Conservation (phyloP, 2,888 invertebrate species). For the Ophioninae sp. region DNA sequence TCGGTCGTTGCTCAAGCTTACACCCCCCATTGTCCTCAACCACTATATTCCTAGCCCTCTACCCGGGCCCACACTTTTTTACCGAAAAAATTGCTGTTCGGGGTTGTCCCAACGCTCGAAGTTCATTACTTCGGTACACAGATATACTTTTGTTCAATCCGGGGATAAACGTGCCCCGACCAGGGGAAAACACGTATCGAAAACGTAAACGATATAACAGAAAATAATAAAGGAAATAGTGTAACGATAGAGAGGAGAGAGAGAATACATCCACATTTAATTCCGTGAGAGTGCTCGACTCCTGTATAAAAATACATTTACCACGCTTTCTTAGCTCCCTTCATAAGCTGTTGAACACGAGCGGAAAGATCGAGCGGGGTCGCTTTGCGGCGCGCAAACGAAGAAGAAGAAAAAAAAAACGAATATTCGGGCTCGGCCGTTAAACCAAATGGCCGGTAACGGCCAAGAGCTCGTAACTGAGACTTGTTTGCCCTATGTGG, state of each 20-base stretch:
- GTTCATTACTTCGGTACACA: not conserved
- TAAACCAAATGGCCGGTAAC: slow-evolving; percentile 74
- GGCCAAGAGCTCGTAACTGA: slow-evolving; percentile 60
- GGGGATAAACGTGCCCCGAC: slow-evolving; percentile 13
- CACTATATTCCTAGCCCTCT: slow-evolving; percentile 10
- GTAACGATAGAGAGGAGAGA: slow-evolving; percentile 21
- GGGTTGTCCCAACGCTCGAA: not conserved
- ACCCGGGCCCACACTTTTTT: not conserved
- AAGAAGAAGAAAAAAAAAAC: slow-evolving; percentile 49
- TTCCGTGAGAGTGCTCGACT: not conserved
- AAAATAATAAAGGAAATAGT: too few species aligned
- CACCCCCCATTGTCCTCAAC: slow-evolving; percentile 3
- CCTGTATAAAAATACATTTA: slow-evolving; percentile 27
- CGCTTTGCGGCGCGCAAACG: slow-evolving; percentile 18
- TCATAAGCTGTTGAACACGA: slow-evolving; percentile 22
- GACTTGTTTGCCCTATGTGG: slow-evolving; percentile 49
- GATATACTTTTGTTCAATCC: slow-evolving; percentile 2
- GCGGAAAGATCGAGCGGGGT: slow-evolving; percentile 36
- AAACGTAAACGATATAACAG: slow-evolving; percentile 34
- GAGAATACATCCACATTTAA: slow-evolving; percentile 6
- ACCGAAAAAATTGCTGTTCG: not conserved
- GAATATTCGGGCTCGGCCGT: slow-evolving; percentile 72
- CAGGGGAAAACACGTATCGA: slow-evolving; percentile 23
- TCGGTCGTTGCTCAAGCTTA: slow-evolving; percentile 24
- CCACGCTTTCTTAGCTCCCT: slow-evolving; percentile 48